Percentiles rank a stretch among this genome's conserved stretches.
Evolutionary conservation across 2,888 invertebrate species (phyloP).

Genomic region (Polylopha cassiicola): DNA sequence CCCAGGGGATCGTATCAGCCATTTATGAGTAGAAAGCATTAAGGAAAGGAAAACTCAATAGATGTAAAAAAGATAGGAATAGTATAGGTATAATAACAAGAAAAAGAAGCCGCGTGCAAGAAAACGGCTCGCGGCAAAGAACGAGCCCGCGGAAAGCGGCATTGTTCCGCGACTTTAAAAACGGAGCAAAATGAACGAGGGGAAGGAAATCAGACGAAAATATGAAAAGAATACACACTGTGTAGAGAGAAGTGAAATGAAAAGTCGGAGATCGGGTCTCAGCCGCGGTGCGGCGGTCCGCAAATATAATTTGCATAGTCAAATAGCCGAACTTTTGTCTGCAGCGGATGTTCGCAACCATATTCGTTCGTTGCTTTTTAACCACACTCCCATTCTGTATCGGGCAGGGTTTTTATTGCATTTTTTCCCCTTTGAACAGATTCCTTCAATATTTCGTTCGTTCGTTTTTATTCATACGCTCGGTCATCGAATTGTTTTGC

Average conservation of each 20-base stretch:
- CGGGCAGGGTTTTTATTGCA: slow-evolving; percentile 69
- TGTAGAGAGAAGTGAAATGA: slow-evolving; percentile 72
- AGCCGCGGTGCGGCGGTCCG: slow-evolving; percentile 65
- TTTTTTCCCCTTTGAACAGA: slow-evolving; percentile 75
- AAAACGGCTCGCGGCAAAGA: slow-evolving; percentile 73
- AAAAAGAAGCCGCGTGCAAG: slow-evolving; percentile 68
- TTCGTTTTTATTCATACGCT: slow-evolving; percentile 73
- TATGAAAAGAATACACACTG: slow-evolving; percentile 76
- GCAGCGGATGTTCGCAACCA: slow-evolving; percentile 73
- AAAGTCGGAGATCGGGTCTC: slow-evolving; percentile 72
- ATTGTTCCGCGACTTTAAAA: slow-evolving; percentile 75
- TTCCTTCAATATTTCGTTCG: slow-evolving; percentile 75
- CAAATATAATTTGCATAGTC: slow-evolving; percentile 79
- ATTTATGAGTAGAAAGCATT: slow-evolving; percentile 76
- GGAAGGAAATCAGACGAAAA: slow-evolving; percentile 77
- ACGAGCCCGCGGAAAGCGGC: slow-evolving; percentile 66
- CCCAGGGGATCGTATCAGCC: slow-evolving; percentile 74
- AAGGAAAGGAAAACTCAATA: slow-evolving; percentile 74
- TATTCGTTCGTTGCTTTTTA: slow-evolving; percentile 75
- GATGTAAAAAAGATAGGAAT: slow-evolving; percentile 65
- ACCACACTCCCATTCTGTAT: slow-evolving; percentile 72
- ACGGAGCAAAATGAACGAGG: slow-evolving; percentile 73
- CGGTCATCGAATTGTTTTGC: slow-evolving; percentile 73
- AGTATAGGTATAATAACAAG: slow-evolving; percentile 67
- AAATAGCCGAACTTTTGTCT: slow-evolving; percentile 76